Conservation (phyloP, 1,140 invertebrate species). For the Ceratosolen fusciceps region DNA sequence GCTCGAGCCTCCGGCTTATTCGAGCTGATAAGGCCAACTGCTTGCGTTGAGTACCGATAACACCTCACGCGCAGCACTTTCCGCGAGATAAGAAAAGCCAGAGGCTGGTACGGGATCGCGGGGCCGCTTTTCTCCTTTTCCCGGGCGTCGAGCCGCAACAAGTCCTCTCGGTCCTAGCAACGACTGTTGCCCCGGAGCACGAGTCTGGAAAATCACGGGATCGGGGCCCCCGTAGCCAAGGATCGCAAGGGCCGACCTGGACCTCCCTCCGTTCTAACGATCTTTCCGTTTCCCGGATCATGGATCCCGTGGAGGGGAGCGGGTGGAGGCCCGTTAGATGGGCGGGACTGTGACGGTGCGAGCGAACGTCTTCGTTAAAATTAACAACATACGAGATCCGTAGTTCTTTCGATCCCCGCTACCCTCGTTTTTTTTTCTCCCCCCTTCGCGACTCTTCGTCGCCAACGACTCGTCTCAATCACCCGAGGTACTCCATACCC, state of each 20-base stretch:
- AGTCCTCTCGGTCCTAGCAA: neutral
- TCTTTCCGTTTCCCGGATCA: constrained; percentile 26
- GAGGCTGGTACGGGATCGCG: constrained; percentile 50
- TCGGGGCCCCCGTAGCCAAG: neutral
- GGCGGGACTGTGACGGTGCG: too few species aligned
- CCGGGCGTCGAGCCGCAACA: too few species aligned
- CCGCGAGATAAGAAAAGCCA: constrained; percentile 50
- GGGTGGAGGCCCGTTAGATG: too few species aligned
- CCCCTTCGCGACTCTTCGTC: too few species aligned
- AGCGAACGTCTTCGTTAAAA: too few species aligned
- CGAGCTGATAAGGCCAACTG: constrained; percentile 51
- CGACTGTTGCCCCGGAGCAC: neutral
- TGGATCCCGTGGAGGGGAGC: neutral
- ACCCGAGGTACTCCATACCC: too few species aligned
- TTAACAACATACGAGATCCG: too few species aligned
- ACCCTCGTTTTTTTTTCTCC: too few species aligned
- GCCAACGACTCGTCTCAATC: too few species aligned
- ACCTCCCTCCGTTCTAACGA: neutral
- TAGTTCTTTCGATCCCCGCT: too few species aligned
- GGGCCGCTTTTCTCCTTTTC: neutral
- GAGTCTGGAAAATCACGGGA: constrained; percentile 24
- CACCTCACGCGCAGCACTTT: constrained; percentile 57
- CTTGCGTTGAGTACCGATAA: constrained; percentile 48
- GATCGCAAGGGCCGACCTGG: neutral
- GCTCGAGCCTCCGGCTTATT: constrained; percentile 42